phyloP scores from a whole-genome alignment of 2,113 vertebrate species.

The Oophaga pumilio region DNA sequence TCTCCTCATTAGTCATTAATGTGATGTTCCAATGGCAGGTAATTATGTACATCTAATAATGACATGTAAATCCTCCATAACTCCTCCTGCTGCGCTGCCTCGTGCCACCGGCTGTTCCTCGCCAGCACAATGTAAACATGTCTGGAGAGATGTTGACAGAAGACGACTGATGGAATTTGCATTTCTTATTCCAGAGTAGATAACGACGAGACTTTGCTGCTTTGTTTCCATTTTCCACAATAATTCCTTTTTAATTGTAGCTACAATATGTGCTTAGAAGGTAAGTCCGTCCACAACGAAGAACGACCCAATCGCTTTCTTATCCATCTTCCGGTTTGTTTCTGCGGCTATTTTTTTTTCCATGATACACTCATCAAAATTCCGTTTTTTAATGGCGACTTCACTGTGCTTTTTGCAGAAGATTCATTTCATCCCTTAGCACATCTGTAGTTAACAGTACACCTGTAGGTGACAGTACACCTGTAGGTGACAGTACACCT shows the following conservation, averaged over 20 bases:
- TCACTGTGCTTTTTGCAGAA: not conserved
- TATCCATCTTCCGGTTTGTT: not conserved
- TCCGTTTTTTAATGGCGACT: not conserved
- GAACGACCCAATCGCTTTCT: not conserved
- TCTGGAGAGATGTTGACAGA: slow-evolving; percentile 7
- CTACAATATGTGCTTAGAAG: not conserved
- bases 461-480: too few species aligned
- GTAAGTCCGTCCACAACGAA: not conserved
- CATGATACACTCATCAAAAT: not conserved
- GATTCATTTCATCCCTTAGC: too few species aligned
- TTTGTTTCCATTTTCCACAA: not conserved
- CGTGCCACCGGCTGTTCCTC: slow-evolving; percentile 29
- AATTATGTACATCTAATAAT: slow-evolving; percentile 16
- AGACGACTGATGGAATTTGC: slow-evolving; percentile 13
- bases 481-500: too few species aligned
- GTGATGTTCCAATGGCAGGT: slow-evolving; percentile 9
- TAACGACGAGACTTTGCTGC: not conserved
- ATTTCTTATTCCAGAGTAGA: not conserved
- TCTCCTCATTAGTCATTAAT: slow-evolving; percentile 36
- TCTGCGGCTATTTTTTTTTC: not conserved
- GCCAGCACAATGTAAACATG: slow-evolving; percentile 7
- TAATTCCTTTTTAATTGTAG: slow-evolving; percentile 15
- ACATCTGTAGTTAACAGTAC: too few species aligned
- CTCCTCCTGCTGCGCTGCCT: slow-evolving; percentile 36
- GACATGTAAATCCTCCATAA: slow-evolving; percentile 49